Percentiles rank a stretch among this genome's conserved stretches.
phyloP scores from a whole-genome alignment of 2,888 invertebrate species.

The Andrena praecox region DNA sequence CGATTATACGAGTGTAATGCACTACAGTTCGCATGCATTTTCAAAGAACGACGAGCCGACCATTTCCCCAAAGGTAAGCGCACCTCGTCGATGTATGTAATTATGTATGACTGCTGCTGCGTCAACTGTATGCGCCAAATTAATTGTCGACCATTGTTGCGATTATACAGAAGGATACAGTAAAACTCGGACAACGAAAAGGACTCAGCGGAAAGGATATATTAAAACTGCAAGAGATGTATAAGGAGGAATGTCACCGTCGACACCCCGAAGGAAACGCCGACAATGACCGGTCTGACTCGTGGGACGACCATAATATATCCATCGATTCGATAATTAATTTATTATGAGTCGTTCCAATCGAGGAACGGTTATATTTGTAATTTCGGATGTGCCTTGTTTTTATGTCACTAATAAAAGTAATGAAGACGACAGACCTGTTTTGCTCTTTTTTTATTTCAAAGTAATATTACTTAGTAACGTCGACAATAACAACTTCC shows the following conservation, averaged over 20 bases:
- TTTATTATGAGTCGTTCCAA: conserved; percentile 1
- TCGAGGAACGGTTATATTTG: not conserved
- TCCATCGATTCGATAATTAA: conserved; percentile 64
- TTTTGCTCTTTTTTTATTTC: too few species aligned
- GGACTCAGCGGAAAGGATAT: conserved; percentile 87
- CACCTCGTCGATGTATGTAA: too few species aligned
- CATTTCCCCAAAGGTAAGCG: conserved; percentile 87
- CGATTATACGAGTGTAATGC: conserved; percentile 91
- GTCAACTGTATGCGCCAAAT: not conserved
- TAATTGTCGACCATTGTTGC: not conserved
- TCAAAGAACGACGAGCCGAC: conserved; percentile 89
- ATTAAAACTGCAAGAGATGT: conserved; percentile 87
- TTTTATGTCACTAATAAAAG: not conserved
- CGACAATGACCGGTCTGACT: conserved; percentile 14
- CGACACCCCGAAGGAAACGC: conserved; percentile 58
- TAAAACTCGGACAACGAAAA: conserved; percentile 86
- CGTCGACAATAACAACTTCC: too few species aligned
- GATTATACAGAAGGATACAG: conserved; percentile 83
- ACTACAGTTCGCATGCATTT: conserved; percentile 89
- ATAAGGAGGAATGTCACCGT: conserved; percentile 82
- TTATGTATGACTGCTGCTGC: not conserved
- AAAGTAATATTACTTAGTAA: too few species aligned
- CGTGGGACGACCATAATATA: conserved; percentile 42
- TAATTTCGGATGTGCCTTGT: not conserved
- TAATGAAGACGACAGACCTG: not conserved